phyloP scores from a whole-genome alignment of 1,140 invertebrate species.

The Subanguina moxae region DNA sequence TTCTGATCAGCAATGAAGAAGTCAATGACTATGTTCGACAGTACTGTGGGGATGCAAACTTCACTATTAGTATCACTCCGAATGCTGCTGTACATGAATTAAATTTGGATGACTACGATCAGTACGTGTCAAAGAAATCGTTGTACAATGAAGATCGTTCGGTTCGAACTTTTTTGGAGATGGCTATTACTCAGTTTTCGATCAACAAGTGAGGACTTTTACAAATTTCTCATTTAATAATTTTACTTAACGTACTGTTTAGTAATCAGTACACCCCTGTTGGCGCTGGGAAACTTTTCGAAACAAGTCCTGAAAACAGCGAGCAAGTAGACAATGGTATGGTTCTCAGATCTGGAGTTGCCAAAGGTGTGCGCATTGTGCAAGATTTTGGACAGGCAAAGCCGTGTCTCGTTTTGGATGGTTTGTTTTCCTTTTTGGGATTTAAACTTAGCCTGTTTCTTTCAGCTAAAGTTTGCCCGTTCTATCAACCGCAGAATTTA shows the following conservation, averaged over 20 bases:
- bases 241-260: neutral
- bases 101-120: slow-evolving; percentile 19
- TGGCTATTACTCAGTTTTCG: slow-evolving; percentile 29
- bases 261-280: slow-evolving; percentile 27
- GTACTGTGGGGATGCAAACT: slow-evolving; percentile 7
- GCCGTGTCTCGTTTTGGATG: slow-evolving; percentile 33
- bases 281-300: slow-evolving; percentile 35
- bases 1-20: slow-evolving; percentile 22
- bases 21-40: slow-evolving; percentile 28
- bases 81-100: slow-evolving; percentile 16
- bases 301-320: slow-evolving; percentile 23
- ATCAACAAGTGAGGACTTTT: slow-evolving; percentile 24
- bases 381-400: slow-evolving; percentile 30
- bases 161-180: slow-evolving; percentile 31
- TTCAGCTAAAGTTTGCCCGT: slow-evolving; percentile 33
- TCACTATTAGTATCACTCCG: slow-evolving; percentile 27
- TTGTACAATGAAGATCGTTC: slow-evolving; percentile 35
- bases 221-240: neutral
- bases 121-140: slow-evolving; percentile 26
- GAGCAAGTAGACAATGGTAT: slow-evolving; percentile 26
- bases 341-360: slow-evolving; percentile 29
- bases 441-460: slow-evolving; percentile 5
- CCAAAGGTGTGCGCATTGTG: slow-evolving; percentile 31
- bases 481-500: slow-evolving; percentile 25
- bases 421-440: slow-evolving; percentile 22